These are phyloP conservation scores for Rhinolophus ferrumequinum DNA, from an alignment of 2,113 vertebrate genomes.

Conservation along the genomic window DNA sequence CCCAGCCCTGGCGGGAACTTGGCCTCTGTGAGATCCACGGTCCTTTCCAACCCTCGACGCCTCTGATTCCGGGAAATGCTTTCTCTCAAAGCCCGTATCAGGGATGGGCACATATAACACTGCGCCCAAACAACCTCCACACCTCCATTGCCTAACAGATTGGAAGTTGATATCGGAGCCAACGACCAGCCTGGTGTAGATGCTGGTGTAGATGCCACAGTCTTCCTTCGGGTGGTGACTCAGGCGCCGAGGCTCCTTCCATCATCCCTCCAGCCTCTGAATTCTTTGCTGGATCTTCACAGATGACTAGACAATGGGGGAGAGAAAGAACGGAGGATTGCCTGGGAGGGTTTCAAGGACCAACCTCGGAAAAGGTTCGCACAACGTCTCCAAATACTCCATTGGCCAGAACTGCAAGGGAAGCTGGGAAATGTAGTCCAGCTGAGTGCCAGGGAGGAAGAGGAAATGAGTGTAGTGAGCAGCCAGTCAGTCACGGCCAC, in stretches of 20 bases:
- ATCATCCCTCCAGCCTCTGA: neutral
- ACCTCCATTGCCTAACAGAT: rapidly evolving
- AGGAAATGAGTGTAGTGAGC: neutral
- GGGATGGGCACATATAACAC: rapidly evolving
- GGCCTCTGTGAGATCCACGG: neutral
- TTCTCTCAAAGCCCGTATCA: neutral
- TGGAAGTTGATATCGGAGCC: neutral
- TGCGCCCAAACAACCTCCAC: too few relatives aligned
- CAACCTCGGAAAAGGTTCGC: neutral
- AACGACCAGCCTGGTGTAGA: neutral
- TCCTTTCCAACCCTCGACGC: neutral
- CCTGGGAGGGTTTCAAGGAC: neutral
- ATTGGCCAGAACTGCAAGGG: neutral
- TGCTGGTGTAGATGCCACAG: rapidly evolving
- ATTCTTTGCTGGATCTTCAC: neutral
- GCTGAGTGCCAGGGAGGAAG: neutral
- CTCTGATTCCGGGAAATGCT: neutral
- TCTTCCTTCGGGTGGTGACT: neutral
- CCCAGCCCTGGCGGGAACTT: too few relatives aligned
- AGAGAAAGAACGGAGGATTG: neutral
- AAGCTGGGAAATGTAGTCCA: neutral
- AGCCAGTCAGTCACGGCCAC: rapidly evolving
- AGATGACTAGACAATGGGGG: rapidly evolving
- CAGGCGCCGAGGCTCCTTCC: neutral
- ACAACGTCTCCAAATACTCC: neutral